Percentiles rank a stretch among this genome's conserved stretches.
Evolutionary conservation across 1,140 invertebrate genomes (phyloP).

Genomic region (Streblospio benedicti): DNA sequence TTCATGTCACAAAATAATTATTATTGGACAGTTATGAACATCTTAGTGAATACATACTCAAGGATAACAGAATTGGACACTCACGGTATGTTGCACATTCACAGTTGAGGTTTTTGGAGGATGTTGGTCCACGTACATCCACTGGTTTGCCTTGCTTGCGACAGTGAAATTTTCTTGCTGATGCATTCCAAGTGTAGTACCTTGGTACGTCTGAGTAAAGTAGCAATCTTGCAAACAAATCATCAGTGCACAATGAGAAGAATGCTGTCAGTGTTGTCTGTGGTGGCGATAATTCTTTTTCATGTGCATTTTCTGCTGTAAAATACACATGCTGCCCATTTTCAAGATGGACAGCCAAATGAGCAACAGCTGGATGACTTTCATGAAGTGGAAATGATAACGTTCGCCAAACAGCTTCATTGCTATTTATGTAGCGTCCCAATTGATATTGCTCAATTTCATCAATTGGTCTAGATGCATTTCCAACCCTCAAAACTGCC

Average conservation of each 20-base stretch:
- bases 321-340: conserved; percentile 47
- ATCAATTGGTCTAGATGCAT: background rate
- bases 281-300: conserved; percentile 28
- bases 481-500: conserved; percentile 10
- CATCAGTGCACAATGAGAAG: conserved; percentile 36
- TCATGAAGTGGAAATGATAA: conserved; percentile 28
- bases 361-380: conserved; percentile 39
- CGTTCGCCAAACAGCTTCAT: conserved; percentile 33
- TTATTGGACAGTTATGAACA: no score
- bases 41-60: no score
- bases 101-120: no score
- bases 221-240: conserved; percentile 32
- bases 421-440: conserved; percentile 28
- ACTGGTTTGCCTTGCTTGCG: no score
- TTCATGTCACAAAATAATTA: no score
- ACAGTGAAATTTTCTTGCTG: no score
- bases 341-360: conserved; percentile 49
- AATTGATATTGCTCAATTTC: conserved; percentile 15
- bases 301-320: conserved; percentile 26
- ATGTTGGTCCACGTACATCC: no score
- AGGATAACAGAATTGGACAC: no score
- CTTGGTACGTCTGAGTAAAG: conserved; percentile 30
- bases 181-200: conserved; percentile 36
- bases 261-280: conserved; percentile 45
- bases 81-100: no score